Base-by-base conservation (phyloP, 2,113 vertebrate genomes). In the Rhegmatorhina hoffmannsi region DNA sequence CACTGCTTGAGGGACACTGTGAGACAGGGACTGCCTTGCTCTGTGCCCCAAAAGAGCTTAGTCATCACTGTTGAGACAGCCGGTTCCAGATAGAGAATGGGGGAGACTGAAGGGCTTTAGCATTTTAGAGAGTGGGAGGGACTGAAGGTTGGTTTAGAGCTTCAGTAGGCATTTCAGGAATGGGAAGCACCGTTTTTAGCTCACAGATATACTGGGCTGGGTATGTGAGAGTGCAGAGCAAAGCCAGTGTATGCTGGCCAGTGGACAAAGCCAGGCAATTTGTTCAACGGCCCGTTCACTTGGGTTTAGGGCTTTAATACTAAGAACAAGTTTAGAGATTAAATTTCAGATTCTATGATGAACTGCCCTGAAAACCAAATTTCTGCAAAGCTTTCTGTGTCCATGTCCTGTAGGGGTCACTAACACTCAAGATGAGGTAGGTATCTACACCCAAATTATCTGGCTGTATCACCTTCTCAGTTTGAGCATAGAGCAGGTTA, bases 1-100 rank as follows among this genome's bases (percentile, higher is more conserved):
- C 5, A 7, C 56, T 76, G 53, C 63, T 62, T 25, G 34, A 86
- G 0, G 6, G 76, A 62, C 0, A 1, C 29, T 0, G 0, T 17
- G 47, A 82, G 21, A 73, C 38, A 63, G 44, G 11, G 38, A 60
- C 14, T 20, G 6, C 29, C 62, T 53, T 47, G 21, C 31, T 60
- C 55, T 47, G 10, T 6, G 6, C 34, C 46, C 36, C 7, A 1
- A 43, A 92, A 66, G 0, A 17, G 21, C 50, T 94, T 66, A 80
- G 24, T 17, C 6, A 4, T 29, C 38, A 59, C 34, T 3, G 3
- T 59, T 77, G 25, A n/a, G 18, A 21, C 23, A 81, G 50, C n/a
- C 87, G 5, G 2, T 7, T 15, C 9, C 0, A 0, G 34, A 43
- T 10, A 62, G 11, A 74, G 10, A 55, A 33, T 1, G 3, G 6